Evolutionary conservation across 2,797 vertebrate species (phyloP), one percentile per base, ranked within the genome.

Genomic region (Schizopygopsis malacanthus): DNA sequence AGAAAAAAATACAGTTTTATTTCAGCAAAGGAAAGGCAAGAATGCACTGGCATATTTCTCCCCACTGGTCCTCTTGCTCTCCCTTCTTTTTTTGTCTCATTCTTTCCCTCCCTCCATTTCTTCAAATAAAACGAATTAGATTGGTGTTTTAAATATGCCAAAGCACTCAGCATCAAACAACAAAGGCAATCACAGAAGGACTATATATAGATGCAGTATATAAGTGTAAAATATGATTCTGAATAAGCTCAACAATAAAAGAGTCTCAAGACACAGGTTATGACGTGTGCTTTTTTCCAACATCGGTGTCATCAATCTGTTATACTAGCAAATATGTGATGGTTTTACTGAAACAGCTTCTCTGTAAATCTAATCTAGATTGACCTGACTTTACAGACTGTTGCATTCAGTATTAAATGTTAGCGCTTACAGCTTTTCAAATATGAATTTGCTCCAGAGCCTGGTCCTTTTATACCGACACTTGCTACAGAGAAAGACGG

Each of bases 131-230:
- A 95, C 93, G 93, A 93, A 94, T 95, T 95, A 94, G 93, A 89
- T 92, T 85, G 92, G 90, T 92, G 92, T 92, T 92, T 94, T 95
- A 95, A 94, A 95, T 94, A 94, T 94, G 93, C 94, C 94, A 94
- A 95, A 95, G 94, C 91, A 90, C 89, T 93, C 83, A 52, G 83
- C 91, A 90, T 90, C 92, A 75, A 91, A 88, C 91, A 93, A 94
- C 93, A 93, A 94, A 94, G 92, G 91, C 92, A 95, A 95, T 95
- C 94, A 94, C 90, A 93, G 90, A 85, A 45, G 15, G 15, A n/a
- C 63, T 28, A 18, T 67, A 7, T 67, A 67, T 20, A 10, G 11
- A 72, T 45, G 18, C 28, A 76, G 52, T 83, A 63, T 76, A 82
- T 37, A 20, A 28, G 70, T 76, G 12, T 65, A 47, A 83, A 61